A percentile compares a stretch with the other conserved stretches of the same genome.
phyloP scores from a whole-genome alignment of 2,888 invertebrate genomes.

The Agonopterix subpropinquella region DNA sequence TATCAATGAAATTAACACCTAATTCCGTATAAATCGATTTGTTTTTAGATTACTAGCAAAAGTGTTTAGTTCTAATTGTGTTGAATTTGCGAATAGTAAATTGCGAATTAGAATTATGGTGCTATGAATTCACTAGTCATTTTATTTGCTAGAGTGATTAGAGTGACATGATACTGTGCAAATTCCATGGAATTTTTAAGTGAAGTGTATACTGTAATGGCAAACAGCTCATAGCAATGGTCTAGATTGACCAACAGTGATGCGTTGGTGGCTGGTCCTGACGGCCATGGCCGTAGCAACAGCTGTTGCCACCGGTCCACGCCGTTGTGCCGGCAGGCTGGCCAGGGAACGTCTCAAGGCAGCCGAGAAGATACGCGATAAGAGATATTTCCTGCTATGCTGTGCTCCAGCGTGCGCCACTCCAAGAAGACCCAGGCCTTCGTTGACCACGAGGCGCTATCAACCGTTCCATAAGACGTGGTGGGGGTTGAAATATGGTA shows the following conservation, averaged over 20 bases:
- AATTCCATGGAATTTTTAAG: too few species aligned
- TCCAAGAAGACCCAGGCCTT: constrained; percentile 31
- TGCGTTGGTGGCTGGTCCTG: constrained; percentile 38
- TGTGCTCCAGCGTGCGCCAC: constrained; percentile 49
- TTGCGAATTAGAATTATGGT: too few species aligned
- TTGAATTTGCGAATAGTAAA: too few species aligned
- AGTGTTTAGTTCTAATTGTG: too few species aligned
- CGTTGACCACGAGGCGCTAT: constrained; percentile 40
- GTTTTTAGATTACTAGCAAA: too few species aligned
- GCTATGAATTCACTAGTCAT: too few species aligned
- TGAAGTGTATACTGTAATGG: too few species aligned
- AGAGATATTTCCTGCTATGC: constrained; percentile 56
- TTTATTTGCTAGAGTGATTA: not conserved
- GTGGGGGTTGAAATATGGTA: constrained; percentile 65
- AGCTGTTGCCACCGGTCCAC: constrained; percentile 24
- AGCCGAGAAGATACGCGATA: constrained; percentile 63
- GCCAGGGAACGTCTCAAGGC: constrained; percentile 64
- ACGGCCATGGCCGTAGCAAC: constrained; percentile 25
- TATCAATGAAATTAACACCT: too few species aligned
- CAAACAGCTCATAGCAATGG: too few species aligned
- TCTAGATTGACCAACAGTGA: constrained; percentile 15
- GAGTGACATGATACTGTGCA: not conserved
- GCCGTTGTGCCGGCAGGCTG: constrained; percentile 56
- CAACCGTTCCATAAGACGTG: constrained; percentile 65
- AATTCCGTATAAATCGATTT: too few species aligned